These are phyloP conservation scores for Chiridota heheva DNA, from an alignment of 35 echinoderm and acorn worm genomes.

Conservation along the genomic window DNA sequence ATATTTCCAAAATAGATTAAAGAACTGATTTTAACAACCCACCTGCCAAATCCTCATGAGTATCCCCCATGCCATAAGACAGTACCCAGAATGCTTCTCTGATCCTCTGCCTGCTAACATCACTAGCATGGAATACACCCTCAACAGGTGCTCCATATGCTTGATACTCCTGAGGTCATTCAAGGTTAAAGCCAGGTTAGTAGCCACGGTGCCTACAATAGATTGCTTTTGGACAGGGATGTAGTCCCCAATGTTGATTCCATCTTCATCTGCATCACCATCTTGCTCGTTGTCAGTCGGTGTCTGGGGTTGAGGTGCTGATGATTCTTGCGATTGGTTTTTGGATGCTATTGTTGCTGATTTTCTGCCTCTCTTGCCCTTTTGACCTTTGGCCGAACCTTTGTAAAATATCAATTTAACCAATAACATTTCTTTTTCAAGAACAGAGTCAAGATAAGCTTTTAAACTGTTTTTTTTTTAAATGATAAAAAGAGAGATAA, in stretches of 20 bases:
- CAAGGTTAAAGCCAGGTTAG: conserved; percentile 59
- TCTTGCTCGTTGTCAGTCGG: conserved; percentile 7
- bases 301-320: conserved; percentile 6
- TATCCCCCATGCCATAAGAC: conserved; percentile 84
- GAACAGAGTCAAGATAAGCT: no score
- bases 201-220: conserved; percentile 64
- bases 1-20: no score
- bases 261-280: conserved; percentile 39
- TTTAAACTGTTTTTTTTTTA: no score
- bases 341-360: conserved; percentile 29
- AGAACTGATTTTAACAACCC: no score
- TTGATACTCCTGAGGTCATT: conserved; percentile 72
- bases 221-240: conserved; percentile 79
- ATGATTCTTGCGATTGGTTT: neutral
- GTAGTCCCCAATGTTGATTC: conserved; percentile 43
- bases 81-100: conserved; percentile 56
- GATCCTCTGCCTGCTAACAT: conserved; percentile 71
- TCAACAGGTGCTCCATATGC: conserved; percentile 69
- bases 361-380: conserved; percentile 45
- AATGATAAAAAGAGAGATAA: no score
- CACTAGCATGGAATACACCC: conserved; percentile 86
- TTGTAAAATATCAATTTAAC: no score
- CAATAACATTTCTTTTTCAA: no score
- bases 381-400: conserved; percentile 38
- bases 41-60: conserved; percentile 92